These are phyloP conservation scores for Alexandromys fortis DNA, from an alignment of 2,113 vertebrate species.

Conservation along the genomic window DNA sequence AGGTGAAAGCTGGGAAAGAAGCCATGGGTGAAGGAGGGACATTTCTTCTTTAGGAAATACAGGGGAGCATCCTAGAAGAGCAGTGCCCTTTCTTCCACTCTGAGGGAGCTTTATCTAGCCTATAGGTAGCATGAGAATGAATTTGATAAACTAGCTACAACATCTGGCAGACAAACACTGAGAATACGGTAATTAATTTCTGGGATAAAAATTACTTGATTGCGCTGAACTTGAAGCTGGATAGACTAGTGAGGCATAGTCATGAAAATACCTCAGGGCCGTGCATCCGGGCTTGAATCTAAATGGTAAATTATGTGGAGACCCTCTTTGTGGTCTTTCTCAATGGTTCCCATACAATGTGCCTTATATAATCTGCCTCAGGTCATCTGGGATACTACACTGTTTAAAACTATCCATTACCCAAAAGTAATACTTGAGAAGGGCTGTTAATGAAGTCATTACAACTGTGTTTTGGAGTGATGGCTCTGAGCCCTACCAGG, in stretches of 20 bases:
- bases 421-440: background rate
- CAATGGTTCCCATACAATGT: background rate
- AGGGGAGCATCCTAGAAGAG: background rate
- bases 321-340: background rate
- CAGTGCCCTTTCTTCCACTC: background rate
- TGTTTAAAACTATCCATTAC: background rate
- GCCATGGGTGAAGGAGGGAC: background rate
- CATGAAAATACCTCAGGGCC: background rate
- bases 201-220: background rate
- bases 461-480: background rate
- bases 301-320: background rate
- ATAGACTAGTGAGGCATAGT: background rate
- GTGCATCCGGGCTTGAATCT: background rate
- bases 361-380: background rate
- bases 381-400: no score
- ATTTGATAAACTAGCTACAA: background rate
- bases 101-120: background rate
- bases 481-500: background rate
- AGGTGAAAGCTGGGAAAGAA: background rate
- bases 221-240: background rate
- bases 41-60: background rate
- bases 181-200: background rate
- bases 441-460: background rate
- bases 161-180: background rate
- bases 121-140: background rate